Evolutionary conservation across 2,797 vertebrate genomes (phyloP).

Genomic region (Gymnocypris eckloni): DNA sequence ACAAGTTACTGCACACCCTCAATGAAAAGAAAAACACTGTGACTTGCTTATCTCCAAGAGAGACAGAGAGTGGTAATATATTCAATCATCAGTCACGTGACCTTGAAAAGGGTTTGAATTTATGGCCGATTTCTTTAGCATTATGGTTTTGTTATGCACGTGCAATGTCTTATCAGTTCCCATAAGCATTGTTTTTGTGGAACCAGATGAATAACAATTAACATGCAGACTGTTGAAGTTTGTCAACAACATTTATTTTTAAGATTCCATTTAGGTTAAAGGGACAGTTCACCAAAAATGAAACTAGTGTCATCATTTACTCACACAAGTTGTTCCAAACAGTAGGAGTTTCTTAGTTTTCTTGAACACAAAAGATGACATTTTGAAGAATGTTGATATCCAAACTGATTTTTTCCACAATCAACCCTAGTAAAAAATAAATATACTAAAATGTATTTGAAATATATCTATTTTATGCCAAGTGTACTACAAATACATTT

Average conservation of each 20-base stretch:
- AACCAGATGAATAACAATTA: not conserved
- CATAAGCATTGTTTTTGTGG: not conserved
- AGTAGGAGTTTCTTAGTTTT: not conserved
- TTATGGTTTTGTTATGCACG: conserved; percentile 21
- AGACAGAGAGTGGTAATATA: not conserved
- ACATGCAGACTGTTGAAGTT: not conserved
- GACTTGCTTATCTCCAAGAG: conserved; percentile 3
- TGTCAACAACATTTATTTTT: not conserved
- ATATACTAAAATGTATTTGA: not conserved
- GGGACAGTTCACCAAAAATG: not conserved
- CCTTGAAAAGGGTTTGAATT: conserved; percentile 2
- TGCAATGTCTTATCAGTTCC: not conserved
- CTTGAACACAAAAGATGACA: not conserved
- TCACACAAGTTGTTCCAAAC: not conserved
- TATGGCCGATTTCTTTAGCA: conserved; percentile 22
- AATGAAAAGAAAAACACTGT: not conserved
- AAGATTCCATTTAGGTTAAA: not conserved
- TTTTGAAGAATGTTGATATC: not conserved
- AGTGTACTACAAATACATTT: not conserved
- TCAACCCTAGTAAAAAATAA: not conserved
- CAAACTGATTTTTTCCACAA: not conserved
- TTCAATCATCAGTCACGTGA: conserved; percentile 10
- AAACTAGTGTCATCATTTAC: not conserved
- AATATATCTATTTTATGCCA: not conserved
- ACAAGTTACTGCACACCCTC: not conserved